Conservation (phyloP, 1,140 invertebrate genomes). For the Drusus annulatus region DNA sequence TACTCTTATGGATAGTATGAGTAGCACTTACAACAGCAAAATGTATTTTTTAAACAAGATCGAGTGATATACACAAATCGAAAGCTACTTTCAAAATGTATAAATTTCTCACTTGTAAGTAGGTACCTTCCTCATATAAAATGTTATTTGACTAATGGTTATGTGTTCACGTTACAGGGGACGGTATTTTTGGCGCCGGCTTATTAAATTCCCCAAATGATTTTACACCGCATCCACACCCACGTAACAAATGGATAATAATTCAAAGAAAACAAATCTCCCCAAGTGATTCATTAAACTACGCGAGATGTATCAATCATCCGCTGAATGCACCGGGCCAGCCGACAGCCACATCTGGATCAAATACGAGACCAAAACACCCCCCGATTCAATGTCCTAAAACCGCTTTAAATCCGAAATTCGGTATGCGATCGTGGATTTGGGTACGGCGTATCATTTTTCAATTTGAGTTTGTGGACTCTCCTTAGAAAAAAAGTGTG, state of each 20-base stretch:
- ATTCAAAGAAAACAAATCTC: constrained; percentile 35
- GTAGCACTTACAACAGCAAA: too few species aligned
- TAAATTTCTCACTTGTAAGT: too few species aligned
- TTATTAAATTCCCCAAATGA: constrained; percentile 12
- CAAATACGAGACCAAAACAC: constrained; percentile 11
- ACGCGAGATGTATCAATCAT: constrained; percentile 29
- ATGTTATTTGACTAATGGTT: too few species aligned
- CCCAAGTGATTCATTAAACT: constrained; percentile 32
- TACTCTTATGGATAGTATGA: too few species aligned
- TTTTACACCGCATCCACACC: constrained; percentile 24
- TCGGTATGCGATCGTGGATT: background rate
- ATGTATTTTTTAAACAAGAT: too few species aligned
- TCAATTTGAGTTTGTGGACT: background rate
- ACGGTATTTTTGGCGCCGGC: constrained; percentile 13
- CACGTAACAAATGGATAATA: constrained; percentile 26
- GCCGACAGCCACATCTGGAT: constrained; percentile 23
- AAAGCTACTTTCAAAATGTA: too few species aligned
- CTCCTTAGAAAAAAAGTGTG: constrained; percentile 14
- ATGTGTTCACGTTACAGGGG: background rate
- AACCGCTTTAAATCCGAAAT: background rate
- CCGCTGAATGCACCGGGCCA: background rate
- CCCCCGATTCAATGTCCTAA: background rate
- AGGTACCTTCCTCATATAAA: too few species aligned
- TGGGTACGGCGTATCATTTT: background rate
- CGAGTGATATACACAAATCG: too few species aligned